A percentile compares a stretch with the other conserved stretches of the same genome.
phyloP scores from a whole-genome alignment of 2,113 vertebrate genomes.

The Variabilichromis moorii region DNA sequence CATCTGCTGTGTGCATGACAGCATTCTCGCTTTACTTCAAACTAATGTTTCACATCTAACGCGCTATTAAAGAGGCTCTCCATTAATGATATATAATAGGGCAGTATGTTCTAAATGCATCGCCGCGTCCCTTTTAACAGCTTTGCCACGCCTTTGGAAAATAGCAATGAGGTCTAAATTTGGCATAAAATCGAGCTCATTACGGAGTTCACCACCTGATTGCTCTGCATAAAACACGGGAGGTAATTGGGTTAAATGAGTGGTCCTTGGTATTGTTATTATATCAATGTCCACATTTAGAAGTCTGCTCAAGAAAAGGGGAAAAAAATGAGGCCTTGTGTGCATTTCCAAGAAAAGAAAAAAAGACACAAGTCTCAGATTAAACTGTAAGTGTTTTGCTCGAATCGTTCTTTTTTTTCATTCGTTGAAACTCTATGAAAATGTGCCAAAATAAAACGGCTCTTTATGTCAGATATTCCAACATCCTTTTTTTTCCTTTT shows the following conservation, averaged over 20 bases:
- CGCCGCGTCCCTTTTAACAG: conserved; percentile 66
- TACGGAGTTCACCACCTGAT: conserved; percentile 93
- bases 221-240: conserved; percentile 91
- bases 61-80: conserved; percentile 56
- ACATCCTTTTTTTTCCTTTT: background rate
- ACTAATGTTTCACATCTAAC: conserved; percentile 57
- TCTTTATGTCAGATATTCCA: background rate
- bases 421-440: background rate
- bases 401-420: background rate
- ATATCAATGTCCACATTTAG: conserved; percentile 68
- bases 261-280: conserved; percentile 70
- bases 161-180: conserved; percentile 92
- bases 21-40: background rate
- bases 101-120: conserved; percentile 67
- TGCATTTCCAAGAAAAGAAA: background rate
- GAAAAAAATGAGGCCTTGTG: background rate
- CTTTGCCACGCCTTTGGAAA: conserved; percentile 77
- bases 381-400: background rate
- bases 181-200: conserved; percentile 99
- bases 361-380: background rate
- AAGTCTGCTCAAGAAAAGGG: background rate
- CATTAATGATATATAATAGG: conserved; percentile 67
- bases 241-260: conserved; percentile 95
- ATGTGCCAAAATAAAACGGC: background rate
- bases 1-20: conserved; percentile 1